Evolutionary conservation across 2,888 invertebrate genomes (phyloP).

Genomic region (Tubulanus polymorphus): DNA sequence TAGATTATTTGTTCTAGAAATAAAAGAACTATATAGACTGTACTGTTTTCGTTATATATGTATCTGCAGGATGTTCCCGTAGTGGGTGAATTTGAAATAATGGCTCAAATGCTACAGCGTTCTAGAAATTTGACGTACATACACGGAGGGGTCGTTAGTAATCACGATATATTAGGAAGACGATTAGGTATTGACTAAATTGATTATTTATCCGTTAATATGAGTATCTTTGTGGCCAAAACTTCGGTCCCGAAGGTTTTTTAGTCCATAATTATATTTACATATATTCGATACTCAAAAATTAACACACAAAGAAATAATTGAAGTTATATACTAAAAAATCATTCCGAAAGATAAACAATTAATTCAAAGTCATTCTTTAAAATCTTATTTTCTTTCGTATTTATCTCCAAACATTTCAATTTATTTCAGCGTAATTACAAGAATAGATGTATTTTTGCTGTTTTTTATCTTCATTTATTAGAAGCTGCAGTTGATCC

Average conservation of each 20-base stretch:
- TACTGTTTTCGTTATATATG: not conserved
- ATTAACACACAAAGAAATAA: too few relatives aligned
- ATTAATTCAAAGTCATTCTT: too few relatives aligned
- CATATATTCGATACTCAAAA: too few relatives aligned
- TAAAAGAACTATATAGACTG: not conserved
- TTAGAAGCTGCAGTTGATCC: conserved; percentile 28
- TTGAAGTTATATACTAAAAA: too few relatives aligned
- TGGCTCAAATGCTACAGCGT: conserved; percentile 29
- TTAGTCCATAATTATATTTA: too few relatives aligned
- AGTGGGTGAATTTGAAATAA: conserved; percentile 29
- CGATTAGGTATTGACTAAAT: too few relatives aligned
- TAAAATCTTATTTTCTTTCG: too few relatives aligned
- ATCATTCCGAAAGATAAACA: too few relatives aligned
- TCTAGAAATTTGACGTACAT: conserved; percentile 25
- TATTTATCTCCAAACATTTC: not conserved
- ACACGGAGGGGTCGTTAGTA: conserved; percentile 34
- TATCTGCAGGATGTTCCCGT: conserved; percentile 30
- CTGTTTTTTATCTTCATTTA: not conserved
- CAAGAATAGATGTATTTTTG: not conserved
- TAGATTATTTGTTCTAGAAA: not conserved
- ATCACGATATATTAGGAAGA: conserved; percentile 33
- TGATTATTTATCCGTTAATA: too few relatives aligned
- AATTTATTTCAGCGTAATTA: not conserved
- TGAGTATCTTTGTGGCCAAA: too few relatives aligned
- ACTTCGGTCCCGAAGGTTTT: too few relatives aligned